phyloP scores from a whole-genome alignment of 2,113 vertebrate genomes.

The Percina caprodes region DNA sequence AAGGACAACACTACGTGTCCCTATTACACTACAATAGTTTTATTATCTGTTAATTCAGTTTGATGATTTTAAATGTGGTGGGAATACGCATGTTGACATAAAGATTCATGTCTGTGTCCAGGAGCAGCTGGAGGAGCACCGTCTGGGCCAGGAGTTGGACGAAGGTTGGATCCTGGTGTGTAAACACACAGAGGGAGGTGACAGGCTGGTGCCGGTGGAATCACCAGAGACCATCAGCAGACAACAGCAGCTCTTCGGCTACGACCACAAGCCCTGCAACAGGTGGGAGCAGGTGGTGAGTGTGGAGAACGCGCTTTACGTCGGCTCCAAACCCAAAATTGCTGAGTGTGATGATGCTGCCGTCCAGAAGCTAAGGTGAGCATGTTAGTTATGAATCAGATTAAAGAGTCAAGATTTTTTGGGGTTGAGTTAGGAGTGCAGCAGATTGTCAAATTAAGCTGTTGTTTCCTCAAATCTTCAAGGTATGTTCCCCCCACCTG shows the following conservation, averaged over 20 bases:
- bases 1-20: not conserved
- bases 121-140: slow-evolving; percentile 95
- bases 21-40: not conserved
- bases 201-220: slow-evolving; percentile 93
- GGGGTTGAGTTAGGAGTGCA: not conserved
- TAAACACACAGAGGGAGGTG: slow-evolving; percentile 93
- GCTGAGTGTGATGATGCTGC: slow-evolving; percentile 88
- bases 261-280: slow-evolving; percentile 92
- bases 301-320: slow-evolving; percentile 88
- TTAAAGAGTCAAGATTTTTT: not conserved
- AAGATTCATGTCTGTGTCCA: slow-evolving; percentile 71
- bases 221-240: slow-evolving; percentile 89
- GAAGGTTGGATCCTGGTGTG: slow-evolving; percentile 96
- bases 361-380: slow-evolving; percentile 93
- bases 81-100: not conserved
- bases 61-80: not conserved
- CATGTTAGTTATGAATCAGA: not conserved
- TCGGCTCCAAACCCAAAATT: slow-evolving; percentile 89
- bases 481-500: slow-evolving; percentile 94
- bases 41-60: not conserved
- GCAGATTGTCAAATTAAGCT: slow-evolving; percentile 4
- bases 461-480: not conserved
- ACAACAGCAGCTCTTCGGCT: slow-evolving; percentile 93
- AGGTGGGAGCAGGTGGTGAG: slow-evolving; percentile 98
- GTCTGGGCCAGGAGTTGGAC: slow-evolving; percentile 87